Base-by-base conservation (phyloP, 2,797 vertebrate genomes). In the Champsocephalus esox region DNA sequence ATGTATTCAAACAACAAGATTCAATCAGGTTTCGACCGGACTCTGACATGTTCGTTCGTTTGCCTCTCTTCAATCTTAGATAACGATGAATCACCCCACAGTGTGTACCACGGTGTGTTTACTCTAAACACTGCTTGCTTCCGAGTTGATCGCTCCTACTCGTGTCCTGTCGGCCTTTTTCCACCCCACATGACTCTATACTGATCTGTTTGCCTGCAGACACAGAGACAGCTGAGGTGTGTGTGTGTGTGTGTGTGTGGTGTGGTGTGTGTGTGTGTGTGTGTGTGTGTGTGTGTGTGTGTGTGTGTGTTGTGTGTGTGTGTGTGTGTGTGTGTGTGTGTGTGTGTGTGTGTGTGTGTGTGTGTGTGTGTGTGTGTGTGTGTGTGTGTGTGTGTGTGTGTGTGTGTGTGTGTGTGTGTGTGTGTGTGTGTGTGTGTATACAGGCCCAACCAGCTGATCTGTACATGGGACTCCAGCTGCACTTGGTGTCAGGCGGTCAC, bases 121-220 rank as follows among this genome's bases (percentile, higher is more conserved):
- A 73, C 66, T 75, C n/a, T 60, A 51, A 80, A 61, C 75, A 52
- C 45, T 55, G 10, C 80, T 70, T 12, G 71, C 74, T 79, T 24
- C 58, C 0, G 1, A 79, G 72, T 55, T 78, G 81, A 83, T 76
- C 85, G 28, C 66, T 86, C 67, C 54, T 38, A 28, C 78, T 89
- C 63, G 54, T 32, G 67, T 68, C 84, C 85, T 78, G 52, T 52
- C 79, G 84, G 80, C 83, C 78, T 84, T 87, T 91, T 92, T 92
- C 87, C 87, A 79, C 83, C 77, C 82, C 88, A 84, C 89, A 88
- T 88, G 84, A 90, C 82, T 82, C 66, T 75, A 14, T 45, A 52
- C 77, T 86, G 87, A 83, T 82, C 72, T 77, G 60, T 63, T 81
- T 82, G 73, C 80, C 77, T 0, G 13, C 79, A 70, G 80, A 83